Evolutionary conservation across 2,888 invertebrate genomes (phyloP), one percentile per base, ranked within the genome.

Genomic region (Volucella zonaria): DNA sequence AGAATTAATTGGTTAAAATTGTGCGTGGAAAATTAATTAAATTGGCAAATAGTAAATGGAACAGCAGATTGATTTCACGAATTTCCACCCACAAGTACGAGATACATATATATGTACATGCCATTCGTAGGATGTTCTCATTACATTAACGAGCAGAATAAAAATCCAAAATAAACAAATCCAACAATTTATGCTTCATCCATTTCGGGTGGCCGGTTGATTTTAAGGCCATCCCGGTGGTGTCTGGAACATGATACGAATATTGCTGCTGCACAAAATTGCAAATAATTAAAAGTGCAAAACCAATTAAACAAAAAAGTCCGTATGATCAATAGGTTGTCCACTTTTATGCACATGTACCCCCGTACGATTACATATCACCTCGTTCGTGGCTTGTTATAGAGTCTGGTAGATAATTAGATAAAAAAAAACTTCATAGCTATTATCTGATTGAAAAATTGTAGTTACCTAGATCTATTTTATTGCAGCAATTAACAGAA

Each of bases 401-500:
- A 42, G 38, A 18, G 11, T 8, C n/a, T 43, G 12, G 31, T 0
- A 40, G 18, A 45, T 79, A 83, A 79, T 75, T 83, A 70, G 75
- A 79, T 79, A 70, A 64, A 70, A 73, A 70, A 64, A 70, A 73
- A 6, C 31, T 31, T 31, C 31, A 31, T 31, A 45, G 58, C 51
- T 62, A 49, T 68, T 78, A 74, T 58, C 74, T 66, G 66, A 79
- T 77, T 83, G 56, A 40, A 66, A 79, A 79, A 75, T 59, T 58
- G 15, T 78, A 83, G 80, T 76, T 80, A 12, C 76, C 80, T 66
- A 47, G 76, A 71, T 76, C 80, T 67, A 73, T 76, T 76, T 76
- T 80, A 83, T 67, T 80, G 45, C 67, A 71, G 64, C 80, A 80
- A 76, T 83, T 80, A 83, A 61, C 64, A 64, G 45, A 77, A 70